These are phyloP conservation scores for Eremophila alpestris DNA, from an alignment of 2,797 vertebrate species.

Conservation along the genomic window DNA sequence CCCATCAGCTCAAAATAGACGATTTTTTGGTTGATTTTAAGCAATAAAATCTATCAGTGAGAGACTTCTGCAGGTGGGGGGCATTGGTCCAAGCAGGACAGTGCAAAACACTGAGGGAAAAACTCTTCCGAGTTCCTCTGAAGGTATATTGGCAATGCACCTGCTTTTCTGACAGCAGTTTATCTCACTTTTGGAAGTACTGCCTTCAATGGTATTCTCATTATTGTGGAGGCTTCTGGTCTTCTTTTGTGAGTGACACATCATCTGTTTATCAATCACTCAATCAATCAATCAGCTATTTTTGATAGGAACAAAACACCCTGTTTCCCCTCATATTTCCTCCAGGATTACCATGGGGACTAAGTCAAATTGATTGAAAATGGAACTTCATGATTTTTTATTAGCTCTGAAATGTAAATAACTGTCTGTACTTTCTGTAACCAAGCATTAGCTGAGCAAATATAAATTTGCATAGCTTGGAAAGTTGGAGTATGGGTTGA, in stretches of 20 bases:
- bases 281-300: background rate
- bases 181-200: background rate
- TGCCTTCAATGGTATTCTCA: background rate
- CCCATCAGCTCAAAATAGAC: background rate
- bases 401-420: constrained; percentile 2
- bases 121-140: background rate
- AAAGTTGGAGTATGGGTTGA: background rate
- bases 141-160: background rate
- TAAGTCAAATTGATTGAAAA: background rate
- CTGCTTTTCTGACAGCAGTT: background rate
- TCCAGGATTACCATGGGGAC: background rate
- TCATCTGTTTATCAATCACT: background rate
- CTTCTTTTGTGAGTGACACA: background rate
- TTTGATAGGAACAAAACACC: background rate
- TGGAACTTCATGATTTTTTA: background rate
- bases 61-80: background rate
- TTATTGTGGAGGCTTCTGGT: background rate
- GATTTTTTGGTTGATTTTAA: background rate
- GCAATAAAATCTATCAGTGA: background rate
- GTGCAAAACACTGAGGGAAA: background rate
- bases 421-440: background rate
- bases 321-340: background rate
- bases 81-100: background rate
- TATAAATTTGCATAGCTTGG: background rate
- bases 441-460: background rate